Base-by-base conservation (phyloP, 2,797 vertebrate species). In the Phrynocephalus forsythii region DNA sequence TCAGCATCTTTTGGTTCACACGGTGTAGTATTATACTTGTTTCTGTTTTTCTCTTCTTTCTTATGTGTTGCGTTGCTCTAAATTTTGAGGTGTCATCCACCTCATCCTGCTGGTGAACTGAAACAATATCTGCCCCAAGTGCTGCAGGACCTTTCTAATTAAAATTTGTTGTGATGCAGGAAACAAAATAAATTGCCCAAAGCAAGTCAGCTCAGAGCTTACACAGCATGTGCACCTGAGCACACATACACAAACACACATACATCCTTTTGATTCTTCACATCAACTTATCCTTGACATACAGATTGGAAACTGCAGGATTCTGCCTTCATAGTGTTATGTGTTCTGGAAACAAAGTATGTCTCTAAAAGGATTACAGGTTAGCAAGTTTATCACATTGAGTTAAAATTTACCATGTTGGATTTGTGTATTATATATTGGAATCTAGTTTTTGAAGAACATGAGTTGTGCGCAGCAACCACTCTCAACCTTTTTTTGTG, bases 21-120 rank as follows among this genome's bases (percentile, higher is more conserved):
- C 91, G n/a, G 73, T 0, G 0, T 72, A 89, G 75, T 90, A 85
- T 50, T 79, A 86, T 91, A 93, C 90, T 94, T 86, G 91, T 92
- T 69, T 91, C 71, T 85, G 4, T 89, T 92, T 91, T 72, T 88
- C 88, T n/a, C 52, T 73, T 88, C 91, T 90, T 92, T 91, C 85
- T 81, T 89, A 84, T 93, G 91, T 92, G 87, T 91, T 91, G 90
- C 87, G 86, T 93, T 60, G 6, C 86, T 91, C 52, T 84, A 72
- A n/a, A 90, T 92, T n/a, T 0, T 1, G 38, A 88, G 63, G 71
- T 91, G 86, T 90, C 82, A 91, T 84, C 75, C 63, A 92, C 9
- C 44, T 60, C 44, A 44, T 72, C 7, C 13, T 56, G 20, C 13
- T 85, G 52, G 77, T 44, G 68, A 87, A 83, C 87, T 90, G 33